Evolutionary conservation across 30 jellyfish, hydroid and myxozoan genomes (phyloP), one percentile per base, ranked within the genome.

Genomic region (Turritopsis rubra): DNA sequence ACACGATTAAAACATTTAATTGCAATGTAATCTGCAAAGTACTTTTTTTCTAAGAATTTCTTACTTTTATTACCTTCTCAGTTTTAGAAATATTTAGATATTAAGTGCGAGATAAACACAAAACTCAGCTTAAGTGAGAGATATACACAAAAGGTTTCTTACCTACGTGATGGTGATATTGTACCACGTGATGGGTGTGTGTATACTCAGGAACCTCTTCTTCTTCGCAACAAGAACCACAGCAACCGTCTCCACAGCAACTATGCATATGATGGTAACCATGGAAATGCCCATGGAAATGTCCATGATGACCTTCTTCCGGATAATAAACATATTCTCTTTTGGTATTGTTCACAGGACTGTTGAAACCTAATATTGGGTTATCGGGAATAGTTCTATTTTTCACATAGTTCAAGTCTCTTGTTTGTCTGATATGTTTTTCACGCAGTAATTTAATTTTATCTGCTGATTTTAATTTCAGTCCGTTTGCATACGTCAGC

Each of bases 241-340:
- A 71, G 28, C 89, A 73, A 70, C 84, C 75, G 78, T 88, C 83
- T 53, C 85, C 85, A 60, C 85, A 30, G 72, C 85, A 30, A 19
- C 72, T 81, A 73, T 81, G 89, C 52, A 78, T 52, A 28, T 82
- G 84, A n/a, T 85, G 76, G 52, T 28, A 78, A 16, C 52, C 83
- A 72, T 90, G 89, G 29, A 75, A 82, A 52, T 83, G 96, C 22
- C 41, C 75, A 29, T 81, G 86, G 20, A 74, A 20, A 28, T 85
- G 77, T 29, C 85, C 89, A 28, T 95, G 92, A 31, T 53, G 84
- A 23, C 74, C 93, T 20, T 81, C 98, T 23, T 89, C 90, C 17
- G 98, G 98, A 83, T 83, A 91, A 77, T 65, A 84, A 21, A 91
- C 98, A 75, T 75, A 91, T 80, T 91, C 96, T 75, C 98, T 80